Conservation (phyloP, 2,113 vertebrate species). For the Pomatorhinus ruficollis region DNA sequence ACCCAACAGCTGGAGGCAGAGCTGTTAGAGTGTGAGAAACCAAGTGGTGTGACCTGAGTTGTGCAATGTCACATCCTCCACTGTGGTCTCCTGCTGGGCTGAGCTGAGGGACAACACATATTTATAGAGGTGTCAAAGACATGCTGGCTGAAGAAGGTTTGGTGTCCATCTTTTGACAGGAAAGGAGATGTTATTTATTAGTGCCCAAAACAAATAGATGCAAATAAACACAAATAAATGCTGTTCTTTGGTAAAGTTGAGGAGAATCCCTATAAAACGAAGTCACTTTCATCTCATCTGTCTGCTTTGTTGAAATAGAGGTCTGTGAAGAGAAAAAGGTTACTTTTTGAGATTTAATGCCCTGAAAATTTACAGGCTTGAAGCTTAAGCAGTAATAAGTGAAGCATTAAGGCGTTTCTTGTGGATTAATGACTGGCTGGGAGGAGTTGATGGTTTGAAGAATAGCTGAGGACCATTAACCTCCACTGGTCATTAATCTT, state of each 20-base stretch:
- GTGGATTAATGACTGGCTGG: constrained; percentile 63
- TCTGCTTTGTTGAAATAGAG: constrained; percentile 16
- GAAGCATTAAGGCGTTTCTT: constrained; percentile 58
- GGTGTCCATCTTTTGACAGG: background rate
- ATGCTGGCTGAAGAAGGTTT: background rate
- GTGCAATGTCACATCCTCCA: background rate
- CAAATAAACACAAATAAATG: background rate
- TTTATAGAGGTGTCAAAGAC: background rate
- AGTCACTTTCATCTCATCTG: background rate
- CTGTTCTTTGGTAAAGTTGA: background rate
- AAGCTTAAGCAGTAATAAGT: constrained; percentile 60
- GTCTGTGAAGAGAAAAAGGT: constrained; percentile 33
- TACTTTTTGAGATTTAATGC: constrained; percentile 55
- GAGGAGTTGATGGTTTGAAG: constrained; percentile 62
- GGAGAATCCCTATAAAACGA: background rate
- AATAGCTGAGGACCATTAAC: constrained; percentile 64
- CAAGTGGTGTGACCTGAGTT: background rate
- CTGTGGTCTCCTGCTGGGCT: background rate
- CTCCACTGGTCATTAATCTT: constrained; percentile 62
- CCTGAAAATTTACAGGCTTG: constrained; percentile 41
- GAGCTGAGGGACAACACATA: accelerated
- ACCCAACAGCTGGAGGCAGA: background rate
- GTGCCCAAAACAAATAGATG: background rate
- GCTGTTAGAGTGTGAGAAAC: background rate
- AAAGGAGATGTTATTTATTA: background rate